Base-by-base conservation (phyloP, 1,140 invertebrate genomes). In the Elysia chlorotica region DNA sequence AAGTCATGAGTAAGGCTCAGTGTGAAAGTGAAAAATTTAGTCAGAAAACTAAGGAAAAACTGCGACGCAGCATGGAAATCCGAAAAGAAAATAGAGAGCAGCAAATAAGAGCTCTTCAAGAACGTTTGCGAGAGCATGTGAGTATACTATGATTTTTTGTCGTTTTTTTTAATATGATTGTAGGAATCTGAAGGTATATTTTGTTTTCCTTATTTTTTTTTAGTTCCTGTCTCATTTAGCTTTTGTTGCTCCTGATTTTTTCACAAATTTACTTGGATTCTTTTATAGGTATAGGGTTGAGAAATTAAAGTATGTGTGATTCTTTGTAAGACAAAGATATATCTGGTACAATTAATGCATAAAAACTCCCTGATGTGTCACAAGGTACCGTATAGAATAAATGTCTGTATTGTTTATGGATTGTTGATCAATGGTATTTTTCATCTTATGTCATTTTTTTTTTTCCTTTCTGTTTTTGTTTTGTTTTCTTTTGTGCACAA, bases 41-140 rank as follows among this genome's bases (percentile, higher is more conserved):
- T 65, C 90, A 91, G 73, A 90, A 92, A 76, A 95, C 95, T 30
- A 92, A 94, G 85, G 94, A 95, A 85, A 93, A 93, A 65, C 88
- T 96, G 56, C 93, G 96, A 82, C 91, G 93, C 61, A 96, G 96
- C 88, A 95, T 97, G 93, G 95, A 95, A 84, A 91, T 90, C 72
- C 92, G 93, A 73, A 92, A 92, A 81, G 94, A 93, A 82, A 97
- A 97, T 81, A 90, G 95, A 77, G 94, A 96, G 85, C 92, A 92
- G 2, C 93, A 94, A 83, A 94, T 97, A 80, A 93, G 91, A 76
- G 94, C 95, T 81, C 87, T 96, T 81, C 94, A 93, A 83, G 92
- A 92, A 66, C 94, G 95, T 83, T 90, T 96, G 73, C 95, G 95
- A 90, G 95, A 93, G 74, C 91, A 91, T 83, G 90, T 91, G 81